phyloP scores from a whole-genome alignment of 2,888 invertebrate genomes.

The Tuberolachnus salignus region DNA sequence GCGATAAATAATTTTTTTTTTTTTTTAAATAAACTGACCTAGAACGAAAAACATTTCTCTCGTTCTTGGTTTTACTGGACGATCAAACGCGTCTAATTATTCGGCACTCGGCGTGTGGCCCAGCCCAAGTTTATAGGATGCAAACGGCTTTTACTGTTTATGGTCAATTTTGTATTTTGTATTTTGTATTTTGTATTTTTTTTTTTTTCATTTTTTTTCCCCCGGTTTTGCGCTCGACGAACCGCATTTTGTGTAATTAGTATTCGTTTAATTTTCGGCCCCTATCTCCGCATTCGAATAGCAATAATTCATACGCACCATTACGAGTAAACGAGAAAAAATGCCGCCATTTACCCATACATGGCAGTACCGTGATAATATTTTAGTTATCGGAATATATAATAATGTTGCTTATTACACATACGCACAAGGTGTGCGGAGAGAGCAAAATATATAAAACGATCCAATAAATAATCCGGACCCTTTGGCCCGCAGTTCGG shows the following conservation, averaged over 20 bases:
- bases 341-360: background rate
- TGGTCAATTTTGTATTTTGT: too few species aligned
- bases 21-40: too few species aligned
- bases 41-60: too few species aligned
- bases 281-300: background rate
- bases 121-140: too few species aligned
- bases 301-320: conserved; percentile 4
- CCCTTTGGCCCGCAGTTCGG: conserved; percentile 19
- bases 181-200: too few species aligned
- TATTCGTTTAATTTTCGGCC: conserved; percentile 1
- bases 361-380: conserved; percentile 40
- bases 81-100: too few species aligned
- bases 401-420: conserved; percentile 7
- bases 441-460: conserved; percentile 17
- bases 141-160: conserved; percentile 6
- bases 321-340: conserved; percentile 32
- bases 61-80: too few species aligned
- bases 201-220: background rate
- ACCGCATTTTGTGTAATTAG: background rate
- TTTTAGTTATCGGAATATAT: background rate
- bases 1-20: too few species aligned
- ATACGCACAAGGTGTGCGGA: background rate
- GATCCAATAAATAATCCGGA: conserved; percentile 43
- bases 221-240: too few species aligned
- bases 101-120: too few species aligned